A percentile compares a stretch with the other conserved stretches of the same genome.
phyloP scores from a whole-genome alignment of 2,797 vertebrate genomes.

The Trematomus bernacchii region DNA sequence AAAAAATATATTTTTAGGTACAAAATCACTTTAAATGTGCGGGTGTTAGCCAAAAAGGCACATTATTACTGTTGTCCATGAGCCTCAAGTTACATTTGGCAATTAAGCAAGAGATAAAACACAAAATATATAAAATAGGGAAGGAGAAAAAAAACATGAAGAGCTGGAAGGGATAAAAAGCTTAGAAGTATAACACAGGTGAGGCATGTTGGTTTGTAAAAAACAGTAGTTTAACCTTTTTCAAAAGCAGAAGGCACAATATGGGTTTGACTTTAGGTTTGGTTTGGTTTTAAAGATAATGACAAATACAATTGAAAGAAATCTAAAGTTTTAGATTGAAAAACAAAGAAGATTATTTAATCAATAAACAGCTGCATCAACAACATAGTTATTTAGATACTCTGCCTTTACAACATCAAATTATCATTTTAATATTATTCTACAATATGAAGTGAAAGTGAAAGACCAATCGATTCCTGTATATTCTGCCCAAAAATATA shows the following conservation, averaged over 20 bases:
- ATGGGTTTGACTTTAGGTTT: neutral
- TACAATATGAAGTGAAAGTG: neutral
- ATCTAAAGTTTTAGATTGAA: neutral
- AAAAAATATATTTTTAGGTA: neutral
- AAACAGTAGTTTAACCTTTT: neutral
- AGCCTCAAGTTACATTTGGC: neutral
- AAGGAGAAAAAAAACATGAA: neutral
- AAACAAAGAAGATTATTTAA: slow-evolving; percentile 2
- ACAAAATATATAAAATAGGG: neutral
- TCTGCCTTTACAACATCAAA: neutral
- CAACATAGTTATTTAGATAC: neutral
- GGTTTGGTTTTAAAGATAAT: neutral
- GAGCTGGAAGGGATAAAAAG: no score
- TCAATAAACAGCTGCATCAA: neutral
- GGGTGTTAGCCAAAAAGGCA: neutral
- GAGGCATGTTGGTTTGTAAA: neutral
- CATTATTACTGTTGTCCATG: neutral
- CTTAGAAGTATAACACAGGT: no score
- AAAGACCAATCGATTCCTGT: neutral
- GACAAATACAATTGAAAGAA: neutral
- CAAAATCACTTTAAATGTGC: neutral
- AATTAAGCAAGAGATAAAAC: neutral
- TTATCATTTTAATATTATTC: neutral
- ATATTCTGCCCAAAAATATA: neutral
- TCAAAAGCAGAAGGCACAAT: neutral